Evolutionary conservation across 2,797 vertebrate genomes (phyloP), one percentile per base, ranked within the genome.

Genomic region (Sebastes wilsoni): DNA sequence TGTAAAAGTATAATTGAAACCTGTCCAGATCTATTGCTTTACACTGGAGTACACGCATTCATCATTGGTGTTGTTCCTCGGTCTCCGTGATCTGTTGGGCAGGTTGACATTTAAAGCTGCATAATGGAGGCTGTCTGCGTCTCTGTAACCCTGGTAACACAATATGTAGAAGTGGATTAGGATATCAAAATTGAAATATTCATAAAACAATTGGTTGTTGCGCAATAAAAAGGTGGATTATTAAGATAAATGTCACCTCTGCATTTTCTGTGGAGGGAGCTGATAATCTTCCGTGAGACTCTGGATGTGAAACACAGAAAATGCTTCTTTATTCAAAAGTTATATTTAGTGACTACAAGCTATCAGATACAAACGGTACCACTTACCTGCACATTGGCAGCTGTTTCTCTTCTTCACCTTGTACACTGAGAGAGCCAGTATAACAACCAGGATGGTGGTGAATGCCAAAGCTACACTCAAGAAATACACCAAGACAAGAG

Each of bases 21-120:
- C 18, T 20, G 34, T 30, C 4, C 8, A 27, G 2, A 10, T 83
- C 61, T 85, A 74, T 6, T 67, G 32, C 38, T 56, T 79, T 12
- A 72, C 20, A 5, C 75, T 38, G 14, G 55, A 46, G 46, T 85
- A 81, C 25, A 81, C 60, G 23, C 74, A 78, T 16, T 68, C 27
- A 68, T 2, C 7, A 6, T 32, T 32, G 46, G 8, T 14, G 46
- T 4, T 68, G 20, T 2, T 22, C 20, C n/a, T 42, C 9, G 25
- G 23, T 42, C 8, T 62, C 46, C 70, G 59, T 66, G 42, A 18
- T 56, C 20, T 70, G 11, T 16, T 66, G 4, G 25, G 18, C 30
- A 34, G 25, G 11, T 54, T 59, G 5, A 58, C 25, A 20, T 52
- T 79, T 22, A 79, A 12, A 62, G 79, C 75, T 36, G 67, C 66